These are phyloP conservation scores for Athalia circularis DNA, from an alignment of 2,888 invertebrate species.

Conservation along the genomic window DNA sequence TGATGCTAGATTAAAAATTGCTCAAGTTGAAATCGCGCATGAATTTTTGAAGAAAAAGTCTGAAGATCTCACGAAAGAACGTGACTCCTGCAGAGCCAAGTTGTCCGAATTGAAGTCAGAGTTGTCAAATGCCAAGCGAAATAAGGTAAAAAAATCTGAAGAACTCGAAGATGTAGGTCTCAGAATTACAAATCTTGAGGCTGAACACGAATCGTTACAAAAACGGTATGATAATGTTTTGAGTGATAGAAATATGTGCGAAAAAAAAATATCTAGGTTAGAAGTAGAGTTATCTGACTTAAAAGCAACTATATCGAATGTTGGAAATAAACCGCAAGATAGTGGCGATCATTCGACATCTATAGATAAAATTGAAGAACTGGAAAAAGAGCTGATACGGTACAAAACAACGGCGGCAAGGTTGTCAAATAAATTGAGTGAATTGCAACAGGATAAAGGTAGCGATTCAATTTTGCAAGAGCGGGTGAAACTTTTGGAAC, in stretches of 20 bases:
- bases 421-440: slow-evolving; percentile 52
- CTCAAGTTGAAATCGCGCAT: slow-evolving; percentile 67
- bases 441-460: slow-evolving; percentile 57
- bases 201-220: slow-evolving; percentile 62
- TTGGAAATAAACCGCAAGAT: slow-evolving; percentile 68
- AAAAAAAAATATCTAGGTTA: slow-evolving; percentile 77
- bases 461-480: slow-evolving; percentile 58
- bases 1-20: slow-evolving; percentile 64
- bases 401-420: slow-evolving; percentile 62
- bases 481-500: slow-evolving; percentile 63
- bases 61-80: slow-evolving; percentile 59
- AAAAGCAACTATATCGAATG: slow-evolving; percentile 65
- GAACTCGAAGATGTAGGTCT: slow-evolving; percentile 57
- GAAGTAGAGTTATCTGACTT: slow-evolving; percentile 72
- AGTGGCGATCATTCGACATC: slow-evolving; percentile 51
- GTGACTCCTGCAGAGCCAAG: slow-evolving; percentile 57
- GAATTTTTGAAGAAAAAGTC: slow-evolving; percentile 66
- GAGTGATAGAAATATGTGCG: slow-evolving; percentile 64
- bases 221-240: slow-evolving; percentile 60
- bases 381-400: slow-evolving; percentile 61
- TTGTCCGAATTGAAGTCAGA: slow-evolving; percentile 59
- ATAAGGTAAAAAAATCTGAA: slow-evolving; percentile 49
- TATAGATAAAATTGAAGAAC: slow-evolving; percentile 51
- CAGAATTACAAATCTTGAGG: slow-evolving; percentile 55
- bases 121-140: slow-evolving; percentile 56